Base-by-base conservation (phyloP, 2,797 vertebrate genomes). In the Pagetopsis macropterus region DNA sequence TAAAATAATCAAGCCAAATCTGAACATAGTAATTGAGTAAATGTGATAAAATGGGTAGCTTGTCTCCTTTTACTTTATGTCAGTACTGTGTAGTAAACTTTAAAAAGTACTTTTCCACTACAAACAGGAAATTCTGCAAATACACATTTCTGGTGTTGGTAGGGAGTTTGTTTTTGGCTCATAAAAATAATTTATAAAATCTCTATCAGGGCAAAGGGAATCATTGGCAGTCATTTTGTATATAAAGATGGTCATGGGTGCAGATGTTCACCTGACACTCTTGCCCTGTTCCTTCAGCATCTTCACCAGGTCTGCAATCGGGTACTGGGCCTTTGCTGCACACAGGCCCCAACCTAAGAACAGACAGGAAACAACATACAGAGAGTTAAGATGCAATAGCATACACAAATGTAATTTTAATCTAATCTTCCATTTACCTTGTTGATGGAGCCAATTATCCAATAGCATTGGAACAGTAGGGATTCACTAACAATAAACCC, bases 271-370 rank as follows among this genome's bases (percentile, higher is more conserved):
- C 95, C 94, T 94, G 84, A 95, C 91, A 16, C n/a, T 55, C 65
- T 96, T 96, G 45, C 94, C 93, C 81, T 95, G 94, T 61, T 96
- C 95, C 48, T 1, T 88, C 45, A 96, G 88, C 94, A 95, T 95
- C 90, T 96, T 96, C 88, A 95, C 95, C 94, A 96, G 92, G 75
- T 95, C 95, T 72, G 95, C 94, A 55, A 95, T 95, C 2, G 95
- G 95, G 62, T 96, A 96, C 78, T 96, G 95, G 21, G 95, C 95
- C 78, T 96, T 96, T 17, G 95, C 95, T 75, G 94, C 94, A 88
- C 95, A 96, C 70, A 96, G 88, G 84, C 95, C 94, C 94, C 95
- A 95, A 72, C 95, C 94, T 95, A 55, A 65, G 76, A 16, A 81
- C 40, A 82, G 10, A 70, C 44, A 37, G 33, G 6, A 37, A 37